Base-by-base conservation (phyloP, 1,140 invertebrate species). In the Limonius californicus region DNA sequence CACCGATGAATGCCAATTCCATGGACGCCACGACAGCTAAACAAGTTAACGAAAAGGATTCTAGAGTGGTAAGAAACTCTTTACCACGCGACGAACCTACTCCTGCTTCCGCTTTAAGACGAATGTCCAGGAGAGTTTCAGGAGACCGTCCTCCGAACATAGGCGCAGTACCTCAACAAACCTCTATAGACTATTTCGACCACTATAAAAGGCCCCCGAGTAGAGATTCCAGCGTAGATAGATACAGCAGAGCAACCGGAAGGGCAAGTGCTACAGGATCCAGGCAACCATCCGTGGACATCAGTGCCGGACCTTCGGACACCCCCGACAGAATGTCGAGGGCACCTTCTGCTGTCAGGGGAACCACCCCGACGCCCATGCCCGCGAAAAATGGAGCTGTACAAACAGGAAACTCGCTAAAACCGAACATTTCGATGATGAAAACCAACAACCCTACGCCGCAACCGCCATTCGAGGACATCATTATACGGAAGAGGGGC, bases 181-280 rank as follows among this genome's bases (percentile, higher is more conserved):
- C 84, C 1, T 86, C 84, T 27, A 87, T 86, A 65, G 85, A 87
- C 69, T 84, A 86, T 72, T 86, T 97, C 76, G 94, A 97, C 80
- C 95, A 98, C 74, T 98, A 98, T 74, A 93, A 94, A 76, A 83
- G 89, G 72, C 89, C 91, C 57, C 90, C 91, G 1, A 93, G 91
- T 79, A 81, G 91, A 72, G 92, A 94, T 72, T 89, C 88, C 65
- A 94, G 91, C 66, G 89, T 93, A 32, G 92, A 94, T 79, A 68
- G 70, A 59, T 93, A 90, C 72, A 83, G 86, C 0, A 80, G 87
- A 63, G 84, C 84, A 16, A 80, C 82, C 2, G 83, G 81, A 54
- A 71, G 81, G 42, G 78, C 78, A 72, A 71, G 76, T 57, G 69
- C 78, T 56, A 74, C 78, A 56, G 82, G 82, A 54, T 90, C 89